Evolutionary conservation across 2,888 invertebrate species (phyloP), one percentile per base, ranked within the genome.

Genomic region (Ametastegia equiseti): DNA sequence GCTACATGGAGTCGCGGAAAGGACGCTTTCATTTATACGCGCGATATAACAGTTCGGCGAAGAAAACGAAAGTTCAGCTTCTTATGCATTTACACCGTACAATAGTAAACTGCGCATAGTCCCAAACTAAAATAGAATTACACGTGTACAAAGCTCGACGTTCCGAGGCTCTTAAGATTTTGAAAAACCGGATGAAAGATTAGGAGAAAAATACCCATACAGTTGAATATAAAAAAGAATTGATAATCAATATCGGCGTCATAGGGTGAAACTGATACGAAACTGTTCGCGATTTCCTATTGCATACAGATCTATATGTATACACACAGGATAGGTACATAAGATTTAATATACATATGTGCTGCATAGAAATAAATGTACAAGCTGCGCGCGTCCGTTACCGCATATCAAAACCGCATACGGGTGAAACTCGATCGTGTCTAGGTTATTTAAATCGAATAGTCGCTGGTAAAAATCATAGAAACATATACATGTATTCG

Each of bases 1-100:
- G 60, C 30, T 30, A 30, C 15, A 60, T n/a, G n/a, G n/a, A 47
- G 15, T 30, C 60, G 60, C 27, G 67, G 39, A 67, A 39, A 19
- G 39, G 19, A 67, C 67, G 67, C 67, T 67, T 67, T 67, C 67
- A 67, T 67, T 67, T 67, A 67, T 39, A n/a, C n/a, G n/a, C n/a
- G 19, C 39, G 30, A 60, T 57, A 65, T 36, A 54, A 54, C 1
- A 36, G 36, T 39, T 36, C 19, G 36, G 36, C 36, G 39, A 67
- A 67, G 65, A 39, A 67, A 67, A 67, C 39, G 65, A 67, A 67
- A 67, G 65, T 67, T 67, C 23, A 19, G 39, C 39, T 67, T 67
- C 65, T 67, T 67, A 67, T 67, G 65, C 30, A 60, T 30, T 15
- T 19, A 19, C n/a, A 23, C 19, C 19, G 33, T 15, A 15, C 4